Evolutionary conservation across 1,140 invertebrate genomes (phyloP), one percentile per base, ranked within the genome.

Genomic region (Bombus ignitus): DNA sequence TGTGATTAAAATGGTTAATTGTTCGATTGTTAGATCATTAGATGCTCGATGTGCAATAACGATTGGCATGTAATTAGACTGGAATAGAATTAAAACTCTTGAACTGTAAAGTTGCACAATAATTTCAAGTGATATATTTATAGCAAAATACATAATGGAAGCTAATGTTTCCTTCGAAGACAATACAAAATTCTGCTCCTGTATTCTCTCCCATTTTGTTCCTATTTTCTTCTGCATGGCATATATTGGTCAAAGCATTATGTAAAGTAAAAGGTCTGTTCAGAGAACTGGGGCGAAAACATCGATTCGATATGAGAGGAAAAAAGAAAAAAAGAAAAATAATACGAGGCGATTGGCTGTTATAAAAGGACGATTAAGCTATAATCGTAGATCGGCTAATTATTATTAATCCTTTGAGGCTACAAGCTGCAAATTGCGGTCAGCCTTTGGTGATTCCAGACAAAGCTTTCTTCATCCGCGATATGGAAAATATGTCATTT

Each of bases 401-500:
- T 83, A 83, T 83, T 35, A 70, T 83, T 35, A 70, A 83, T 68
- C 65, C 74, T 59, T 77, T 77, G 73, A 57, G 22, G 57, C n/a
- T 83, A 35, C 2, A 28, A 77, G 44, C 81, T 65, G 62, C 74
- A 57, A 39, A 83, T 68, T 59, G 47, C 82, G 74, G 82, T 59
- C 82, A 68, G 13, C 81, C 35, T 39, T 32, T 62, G 42, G 65
- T 32, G 13, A 32, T 37, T n/a, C 42, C 39, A 22, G n/a, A 59
- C 32, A 47, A 66, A 66, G 79, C 72, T n/a, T 39, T 53, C n/a
- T 18, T 62, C 32, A 12, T n/a, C 12, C 59, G 13, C 57, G 71
- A 8, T 73, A 10, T 53, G 25, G 13, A 66, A 66, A 42, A 13
- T 53, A 47, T 35, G 37, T 71, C 70, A 53, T 25, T 70, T 80